Evolutionary conservation across 2,888 invertebrate species (phyloP).

Genomic region (Drosophila barbarae): DNA sequence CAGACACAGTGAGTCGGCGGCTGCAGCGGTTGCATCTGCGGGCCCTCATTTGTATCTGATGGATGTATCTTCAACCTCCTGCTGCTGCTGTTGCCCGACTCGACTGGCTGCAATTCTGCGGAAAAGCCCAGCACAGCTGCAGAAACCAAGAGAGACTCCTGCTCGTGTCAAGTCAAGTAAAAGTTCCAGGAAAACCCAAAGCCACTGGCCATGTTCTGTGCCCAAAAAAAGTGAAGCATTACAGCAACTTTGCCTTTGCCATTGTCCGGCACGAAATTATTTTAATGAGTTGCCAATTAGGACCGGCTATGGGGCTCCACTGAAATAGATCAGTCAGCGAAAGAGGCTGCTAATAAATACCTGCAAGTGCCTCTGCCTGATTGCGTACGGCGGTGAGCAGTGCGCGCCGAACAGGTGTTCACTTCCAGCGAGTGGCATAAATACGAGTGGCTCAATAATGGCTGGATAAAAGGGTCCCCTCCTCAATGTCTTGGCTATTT

Average conservation of each 20-base stretch:
- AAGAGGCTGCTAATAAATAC: conserved; percentile 34
- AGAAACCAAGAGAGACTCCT: conserved; percentile 18
- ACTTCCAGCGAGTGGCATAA: conserved; percentile 31
- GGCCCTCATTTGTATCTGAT: conserved; percentile 68
- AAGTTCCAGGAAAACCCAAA: conserved; percentile 63
- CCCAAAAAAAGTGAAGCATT: conserved; percentile 40
- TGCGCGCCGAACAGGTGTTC: conserved; percentile 41
- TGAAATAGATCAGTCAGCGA: conserved; percentile 55
- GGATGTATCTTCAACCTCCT: conserved; percentile 65
- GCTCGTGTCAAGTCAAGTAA: conserved; percentile 68
- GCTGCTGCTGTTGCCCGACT: conserved; percentile 45
- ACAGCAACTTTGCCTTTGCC: conserved; percentile 19
- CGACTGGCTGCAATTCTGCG: conserved; percentile 27
- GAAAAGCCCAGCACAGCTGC: conserved; percentile 44
- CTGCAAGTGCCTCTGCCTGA: conserved; percentile 23
- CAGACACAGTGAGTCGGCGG: conserved; percentile 27
- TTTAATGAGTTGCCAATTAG: conserved; percentile 73
- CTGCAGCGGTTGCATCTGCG: conserved; percentile 55
- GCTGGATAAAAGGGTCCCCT: conserved; percentile 20
- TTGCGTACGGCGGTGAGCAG: conserved; percentile 33
- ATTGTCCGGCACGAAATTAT: conserved; percentile 68
- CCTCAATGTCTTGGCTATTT: conserved; percentile 28
- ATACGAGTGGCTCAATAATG: conserved; percentile 28
- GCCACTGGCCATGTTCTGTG: conserved; percentile 57
- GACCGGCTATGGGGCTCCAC: conserved; percentile 4